Base-by-base conservation (phyloP, 1,140 invertebrate species). In the Drosophila lacertosa region DNA sequence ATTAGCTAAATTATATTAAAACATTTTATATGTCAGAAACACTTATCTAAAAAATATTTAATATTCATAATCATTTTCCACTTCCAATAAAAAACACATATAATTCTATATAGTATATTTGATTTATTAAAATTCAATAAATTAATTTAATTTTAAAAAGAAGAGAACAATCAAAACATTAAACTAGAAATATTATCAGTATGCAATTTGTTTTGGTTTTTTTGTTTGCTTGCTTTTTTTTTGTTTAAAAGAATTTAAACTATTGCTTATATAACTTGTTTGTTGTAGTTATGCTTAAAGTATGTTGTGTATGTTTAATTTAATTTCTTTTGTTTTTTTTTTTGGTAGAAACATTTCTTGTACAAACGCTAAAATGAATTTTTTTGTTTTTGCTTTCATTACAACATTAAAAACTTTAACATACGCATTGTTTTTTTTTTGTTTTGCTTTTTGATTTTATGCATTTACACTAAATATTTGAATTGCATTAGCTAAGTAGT, bases 141-240 rank as follows among this genome's bases (percentile, higher is more conserved):
- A 86, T 84, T 84, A 84, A 80, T 86, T 84, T 64, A 62, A 84
- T 77, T 86, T 84, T 64, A 54, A 86, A 86, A 84, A 74, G 39
- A 86, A 86, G 64, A 80, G 81, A 84, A 84, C 81, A 84, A 86
- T 84, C 44, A 76, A 84, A 84, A 86, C 81, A 86, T 84, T 84
- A 84, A 86, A 84, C 81, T 84, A 86, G 76, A 86, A 65, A 69
- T 84, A 76, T 86, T 84, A 77, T 76, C 55, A 55, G 63, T 79
- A 84, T 62, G 68, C 62, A 16, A 68, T 79, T 73, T 68, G 7
- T 55, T 72, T 47, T 54, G 58, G 65, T 58, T 62, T 50, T 74
- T 74, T 50, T 65, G 18, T 29, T 68, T 39, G 42, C 32, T 60
- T 40, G 20, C 51, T 64, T 62, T 35, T 70, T 67, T 75, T 66